Evolutionary conservation across 2,797 vertebrate genomes (phyloP).

Genomic region (Enteromius trimaculatus): DNA sequence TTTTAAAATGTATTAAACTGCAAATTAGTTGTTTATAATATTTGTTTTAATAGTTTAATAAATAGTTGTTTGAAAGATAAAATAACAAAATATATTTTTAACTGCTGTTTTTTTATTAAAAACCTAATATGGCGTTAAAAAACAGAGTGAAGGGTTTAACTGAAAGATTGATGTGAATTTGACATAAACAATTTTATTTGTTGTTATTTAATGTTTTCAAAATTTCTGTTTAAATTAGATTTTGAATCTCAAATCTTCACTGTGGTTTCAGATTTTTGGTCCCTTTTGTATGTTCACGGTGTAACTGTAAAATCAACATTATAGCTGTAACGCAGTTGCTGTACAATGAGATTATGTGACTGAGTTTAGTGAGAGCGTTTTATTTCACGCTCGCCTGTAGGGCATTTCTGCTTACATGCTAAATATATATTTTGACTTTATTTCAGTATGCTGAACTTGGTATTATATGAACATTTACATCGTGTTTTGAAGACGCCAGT

Average conservation of each 20-base stretch:
- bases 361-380: background rate
- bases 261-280: slow-evolving; percentile 13
- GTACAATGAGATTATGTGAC: background rate
- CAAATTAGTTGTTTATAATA: background rate
- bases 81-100: background rate
- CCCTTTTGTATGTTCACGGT: background rate
- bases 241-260: background rate
- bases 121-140: background rate
- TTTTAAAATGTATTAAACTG: background rate
- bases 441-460: background rate
- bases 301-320: background rate
- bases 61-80: too few relatives aligned
- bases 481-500: background rate
- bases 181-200: background rate
- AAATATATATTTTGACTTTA: slow-evolving; percentile 1
- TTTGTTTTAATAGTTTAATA: too few relatives aligned
- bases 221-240: background rate
- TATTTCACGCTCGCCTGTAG: background rate
- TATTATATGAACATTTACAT: background rate
- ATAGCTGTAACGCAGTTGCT: background rate
- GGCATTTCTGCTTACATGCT: background rate
- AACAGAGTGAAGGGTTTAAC: background rate
- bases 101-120: background rate
- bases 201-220: background rate
- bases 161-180: background rate